Percentiles rank a stretch among this genome's conserved stretches.
These are phyloP conservation scores for Mungos mungo DNA, from an alignment of 2,113 vertebrate species.

Conservation along the genomic window DNA sequence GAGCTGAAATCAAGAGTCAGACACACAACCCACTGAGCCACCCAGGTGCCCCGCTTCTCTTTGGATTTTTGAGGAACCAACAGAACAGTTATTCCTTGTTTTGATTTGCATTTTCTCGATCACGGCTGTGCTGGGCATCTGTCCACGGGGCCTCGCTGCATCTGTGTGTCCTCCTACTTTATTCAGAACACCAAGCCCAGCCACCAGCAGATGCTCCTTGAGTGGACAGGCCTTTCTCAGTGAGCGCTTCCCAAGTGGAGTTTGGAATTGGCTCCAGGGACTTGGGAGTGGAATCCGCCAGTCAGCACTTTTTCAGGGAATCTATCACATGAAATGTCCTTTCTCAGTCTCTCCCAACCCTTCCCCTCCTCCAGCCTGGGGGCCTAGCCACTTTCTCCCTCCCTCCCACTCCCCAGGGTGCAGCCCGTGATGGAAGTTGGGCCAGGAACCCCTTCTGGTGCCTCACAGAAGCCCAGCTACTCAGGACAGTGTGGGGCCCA, in stretches of 20 bases:
- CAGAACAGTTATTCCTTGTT: not conserved
- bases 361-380: fast-evolving
- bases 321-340: not conserved
- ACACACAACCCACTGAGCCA: not conserved
- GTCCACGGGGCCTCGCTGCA: not conserved
- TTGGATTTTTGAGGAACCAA: not conserved
- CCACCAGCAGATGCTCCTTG: not conserved
- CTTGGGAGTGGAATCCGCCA: fast-evolving
- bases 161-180: not conserved
- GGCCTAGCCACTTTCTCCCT: not conserved
- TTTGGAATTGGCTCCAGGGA: not conserved
- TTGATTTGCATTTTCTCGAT: not conserved
- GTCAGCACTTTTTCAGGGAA: too few species aligned
- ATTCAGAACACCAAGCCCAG: not conserved
- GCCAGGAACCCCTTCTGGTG: not conserved
- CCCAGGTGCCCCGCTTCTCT: not conserved
- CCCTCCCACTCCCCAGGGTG: too few species aligned
- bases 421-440: not conserved
- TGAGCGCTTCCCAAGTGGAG: not conserved
- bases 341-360: fast-evolving
- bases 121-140: not conserved
- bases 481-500: not conserved
- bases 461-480: fast-evolving
- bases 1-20: not conserved
- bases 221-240: not conserved